phyloP scores from a whole-genome alignment of 2,113 vertebrate genomes.

The Psittacara wagleri region DNA sequence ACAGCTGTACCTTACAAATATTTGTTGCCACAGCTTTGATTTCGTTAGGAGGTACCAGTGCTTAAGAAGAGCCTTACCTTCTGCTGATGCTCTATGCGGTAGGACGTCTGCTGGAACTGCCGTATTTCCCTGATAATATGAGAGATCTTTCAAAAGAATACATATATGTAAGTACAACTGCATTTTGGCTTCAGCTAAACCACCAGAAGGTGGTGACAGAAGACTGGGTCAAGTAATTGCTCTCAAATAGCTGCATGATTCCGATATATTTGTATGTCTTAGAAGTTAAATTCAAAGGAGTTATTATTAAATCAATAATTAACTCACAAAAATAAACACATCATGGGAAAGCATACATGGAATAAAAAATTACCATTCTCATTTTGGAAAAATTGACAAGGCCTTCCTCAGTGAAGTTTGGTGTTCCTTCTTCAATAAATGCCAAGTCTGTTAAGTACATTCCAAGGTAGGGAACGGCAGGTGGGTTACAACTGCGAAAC shows the following conservation, averaged over 20 bases:
- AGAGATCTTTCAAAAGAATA: conserved; percentile 84
- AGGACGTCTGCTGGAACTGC: conserved; percentile 97
- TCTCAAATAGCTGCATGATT: background rate
- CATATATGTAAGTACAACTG: background rate
- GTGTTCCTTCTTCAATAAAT: conserved; percentile 97
- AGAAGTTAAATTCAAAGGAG: background rate
- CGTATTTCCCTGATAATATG: conserved; percentile 98
- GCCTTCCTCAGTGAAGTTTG: conserved; percentile 97
- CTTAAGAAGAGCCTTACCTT: conserved; percentile 80
- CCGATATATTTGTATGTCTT: background rate
- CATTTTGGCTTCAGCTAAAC: background rate
- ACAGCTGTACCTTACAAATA: background rate
- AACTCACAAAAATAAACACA: background rate
- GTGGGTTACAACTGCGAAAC: conserved; percentile 90
- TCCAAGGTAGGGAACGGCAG: conserved; percentile 95
- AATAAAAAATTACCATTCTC: conserved; percentile 89
- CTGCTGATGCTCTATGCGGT: conserved; percentile 94
- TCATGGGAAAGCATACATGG: background rate
- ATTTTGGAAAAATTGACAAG: conserved; percentile 99
- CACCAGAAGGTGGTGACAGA: conserved; percentile 30
- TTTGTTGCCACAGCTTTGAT: background rate
- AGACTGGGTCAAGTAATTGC: background rate
- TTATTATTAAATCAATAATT: background rate
- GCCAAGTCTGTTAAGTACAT: conserved; percentile 98
- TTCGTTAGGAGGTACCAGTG: background rate